A percentile compares a stretch with the other conserved stretches of the same genome.
Conservation (phyloP, 2,113 vertebrate species). For the Triplophysa tibetana region DNA sequence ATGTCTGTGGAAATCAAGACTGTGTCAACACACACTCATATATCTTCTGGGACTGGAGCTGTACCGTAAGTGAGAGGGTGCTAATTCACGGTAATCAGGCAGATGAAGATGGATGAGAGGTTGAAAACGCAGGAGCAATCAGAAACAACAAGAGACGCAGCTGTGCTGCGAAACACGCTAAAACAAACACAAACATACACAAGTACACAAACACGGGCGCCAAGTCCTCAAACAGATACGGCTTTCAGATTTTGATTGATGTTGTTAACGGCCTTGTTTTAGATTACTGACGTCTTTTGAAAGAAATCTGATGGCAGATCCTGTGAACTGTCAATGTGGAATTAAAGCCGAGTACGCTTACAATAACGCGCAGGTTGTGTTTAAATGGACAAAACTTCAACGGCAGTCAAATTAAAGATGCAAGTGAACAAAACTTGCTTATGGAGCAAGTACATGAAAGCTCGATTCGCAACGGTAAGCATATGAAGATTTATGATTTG, state of each 20-base stretch:
- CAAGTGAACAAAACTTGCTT: too few relatives aligned
- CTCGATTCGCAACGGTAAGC: too few relatives aligned
- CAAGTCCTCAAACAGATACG: conserved; percentile 16
- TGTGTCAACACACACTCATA: conserved; percentile 24
- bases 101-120: conserved; percentile 40
- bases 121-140: conserved; percentile 30
- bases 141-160: conserved; percentile 34
- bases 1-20: conserved; percentile 37
- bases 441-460: too few relatives aligned
- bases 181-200: conserved; percentile 16
- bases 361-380: too few relatives aligned
- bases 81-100: conserved; percentile 38
- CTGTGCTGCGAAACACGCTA: conserved; percentile 19
- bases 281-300: neutral
- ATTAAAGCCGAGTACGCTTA: neutral
- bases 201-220: neutral
- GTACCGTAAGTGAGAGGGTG: conserved; percentile 32
- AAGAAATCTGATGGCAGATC: neutral
- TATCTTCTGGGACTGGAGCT: conserved; percentile 26
- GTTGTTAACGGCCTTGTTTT: conserved; percentile 8
- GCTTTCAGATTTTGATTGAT: conserved; percentile 12
- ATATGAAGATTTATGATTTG: too few relatives aligned
- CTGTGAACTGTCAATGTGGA: neutral
- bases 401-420: too few relatives aligned
- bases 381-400: too few relatives aligned